A percentile compares a stretch with the other conserved stretches of the same genome.
These are phyloP conservation scores for Turritopsis rubra DNA, from an alignment of 30 jellyfish, hydroid and myxozoan genomes.

Conservation along the genomic window DNA sequence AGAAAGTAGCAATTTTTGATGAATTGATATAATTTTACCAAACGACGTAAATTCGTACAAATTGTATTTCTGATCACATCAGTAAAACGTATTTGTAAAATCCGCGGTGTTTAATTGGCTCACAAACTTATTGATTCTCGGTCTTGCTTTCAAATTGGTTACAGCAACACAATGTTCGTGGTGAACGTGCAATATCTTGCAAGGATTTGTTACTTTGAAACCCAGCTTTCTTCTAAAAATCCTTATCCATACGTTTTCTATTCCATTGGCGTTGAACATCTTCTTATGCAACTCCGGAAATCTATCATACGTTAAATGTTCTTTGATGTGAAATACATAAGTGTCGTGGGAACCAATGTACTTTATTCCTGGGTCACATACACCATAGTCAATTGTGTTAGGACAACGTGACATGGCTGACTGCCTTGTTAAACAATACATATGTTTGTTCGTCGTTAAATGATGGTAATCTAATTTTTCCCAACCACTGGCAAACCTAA, in stretches of 20 bases:
- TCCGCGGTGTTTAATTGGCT: no score
- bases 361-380: neutral
- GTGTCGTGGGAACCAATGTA: neutral
- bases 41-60: no score
- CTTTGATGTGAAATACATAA: neutral
- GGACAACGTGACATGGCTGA: neutral
- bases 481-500: neutral
- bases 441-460: neutral
- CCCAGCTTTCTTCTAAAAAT: neutral
- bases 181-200: neutral
- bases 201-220: neutral
- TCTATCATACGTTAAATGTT: neutral
- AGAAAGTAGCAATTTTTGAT: no score
- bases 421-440: neutral
- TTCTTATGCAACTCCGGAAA: neutral
- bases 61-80: no score
- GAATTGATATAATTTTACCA: no score
- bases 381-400: neutral
- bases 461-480: neutral
- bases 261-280: neutral
- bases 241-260: neutral
- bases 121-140: neutral
- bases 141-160: neutral
- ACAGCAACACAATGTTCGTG: neutral
- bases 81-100: no score